phyloP scores from a whole-genome alignment of 1,140 invertebrate species.

The Drosophila santomea region DNA sequence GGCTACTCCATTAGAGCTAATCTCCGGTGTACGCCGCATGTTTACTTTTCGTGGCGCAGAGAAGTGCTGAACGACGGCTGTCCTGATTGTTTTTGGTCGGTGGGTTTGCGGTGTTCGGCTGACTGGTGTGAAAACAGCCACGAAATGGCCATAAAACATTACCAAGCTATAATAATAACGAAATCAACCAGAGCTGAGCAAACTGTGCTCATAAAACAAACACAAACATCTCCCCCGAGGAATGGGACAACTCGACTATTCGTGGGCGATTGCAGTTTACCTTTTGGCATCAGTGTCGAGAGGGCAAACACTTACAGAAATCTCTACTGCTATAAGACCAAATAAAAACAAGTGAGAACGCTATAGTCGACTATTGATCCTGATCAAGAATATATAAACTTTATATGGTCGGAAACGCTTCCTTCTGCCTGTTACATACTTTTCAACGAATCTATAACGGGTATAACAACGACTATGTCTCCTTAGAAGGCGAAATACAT shows the following conservation, averaged over 20 bases:
- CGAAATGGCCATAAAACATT: constrained; percentile 66
- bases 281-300: constrained; percentile 10
- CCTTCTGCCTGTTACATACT: no score
- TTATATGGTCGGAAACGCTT: no score
- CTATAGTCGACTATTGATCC: no score
- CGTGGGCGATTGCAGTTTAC: constrained; percentile 17
- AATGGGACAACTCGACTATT: background rate
- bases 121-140: constrained; percentile 29
- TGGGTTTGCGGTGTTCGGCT: constrained; percentile 24
- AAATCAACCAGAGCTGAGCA: constrained; percentile 63
- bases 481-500: no score
- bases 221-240: constrained; percentile 37
- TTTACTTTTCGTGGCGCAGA: constrained; percentile 28
- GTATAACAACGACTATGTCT: no score
- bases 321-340: background rate
- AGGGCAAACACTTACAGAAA: constrained; percentile 7
- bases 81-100: constrained; percentile 33
- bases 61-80: constrained; percentile 56
- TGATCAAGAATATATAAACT: no score
- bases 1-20: constrained; percentile 70
- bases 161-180: constrained; percentile 67
- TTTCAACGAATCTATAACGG: no score
- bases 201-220: constrained; percentile 60
- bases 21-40: constrained; percentile 43
- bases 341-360: no score